Percentiles rank a stretch among this genome's conserved stretches.
Evolutionary conservation across 2,888 invertebrate genomes (phyloP).

Genomic region (Microplitis manilae): DNA sequence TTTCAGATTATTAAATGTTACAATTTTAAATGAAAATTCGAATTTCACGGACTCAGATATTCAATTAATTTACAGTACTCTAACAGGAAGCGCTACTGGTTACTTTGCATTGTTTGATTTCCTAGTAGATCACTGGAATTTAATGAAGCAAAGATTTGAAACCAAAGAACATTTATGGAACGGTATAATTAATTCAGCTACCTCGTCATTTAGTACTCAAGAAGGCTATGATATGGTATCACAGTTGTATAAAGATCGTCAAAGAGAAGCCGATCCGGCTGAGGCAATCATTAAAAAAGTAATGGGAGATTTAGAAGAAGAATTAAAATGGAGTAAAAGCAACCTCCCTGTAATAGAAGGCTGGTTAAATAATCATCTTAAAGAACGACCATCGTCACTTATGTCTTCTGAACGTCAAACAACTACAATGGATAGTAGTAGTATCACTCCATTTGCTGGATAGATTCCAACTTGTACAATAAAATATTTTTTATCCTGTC

Average conservation of each 20-base stretch:
- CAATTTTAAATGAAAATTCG: conserved; percentile 79
- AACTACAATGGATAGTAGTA: not conserved
- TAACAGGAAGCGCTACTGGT: conserved; percentile 81
- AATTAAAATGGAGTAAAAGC: conserved; percentile 83
- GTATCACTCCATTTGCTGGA: conserved; percentile 8
- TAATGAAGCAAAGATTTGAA: conserved; percentile 78
- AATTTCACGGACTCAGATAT: conserved; percentile 85
- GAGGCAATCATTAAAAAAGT: conserved; percentile 83
- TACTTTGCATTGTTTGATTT: conserved; percentile 83
- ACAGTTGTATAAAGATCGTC: conserved; percentile 77
- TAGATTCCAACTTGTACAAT: not conserved
- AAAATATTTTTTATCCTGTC: no score
- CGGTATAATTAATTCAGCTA: conserved; percentile 81
- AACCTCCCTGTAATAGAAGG: conserved; percentile 82
- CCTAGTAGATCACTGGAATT: conserved; percentile 80
- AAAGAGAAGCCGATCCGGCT: conserved; percentile 81
- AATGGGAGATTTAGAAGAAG: conserved; percentile 81
- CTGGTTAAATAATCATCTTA: conserved; percentile 79
- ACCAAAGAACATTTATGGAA: conserved; percentile 84
- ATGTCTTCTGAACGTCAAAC: conserved; percentile 20
- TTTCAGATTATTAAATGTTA: conserved; percentile 76
- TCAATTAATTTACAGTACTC: conserved; percentile 82
- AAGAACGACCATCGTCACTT: conserved; percentile 31
- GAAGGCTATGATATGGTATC: conserved; percentile 81
- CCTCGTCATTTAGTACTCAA: conserved; percentile 83